These are phyloP conservation scores for Chrysodeixis includens DNA, from an alignment of 2,888 invertebrate genomes.

Conservation along the genomic window DNA sequence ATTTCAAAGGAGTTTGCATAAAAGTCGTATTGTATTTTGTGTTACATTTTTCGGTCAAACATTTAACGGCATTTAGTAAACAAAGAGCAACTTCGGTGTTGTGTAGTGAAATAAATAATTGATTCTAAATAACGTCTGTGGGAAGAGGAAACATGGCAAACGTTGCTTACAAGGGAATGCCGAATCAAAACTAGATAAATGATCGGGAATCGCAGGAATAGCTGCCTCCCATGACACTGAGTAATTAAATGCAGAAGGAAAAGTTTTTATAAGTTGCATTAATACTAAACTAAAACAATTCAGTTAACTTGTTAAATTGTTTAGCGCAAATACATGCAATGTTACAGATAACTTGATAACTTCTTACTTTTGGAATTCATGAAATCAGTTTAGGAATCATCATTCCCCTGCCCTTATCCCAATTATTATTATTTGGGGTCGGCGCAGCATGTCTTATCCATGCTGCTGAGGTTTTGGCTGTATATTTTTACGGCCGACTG, in stretches of 20 bases:
- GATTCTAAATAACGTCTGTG: slow-evolving; percentile 15
- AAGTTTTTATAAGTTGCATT: neutral
- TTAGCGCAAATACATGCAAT: too few relatives aligned
- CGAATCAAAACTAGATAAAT: slow-evolving; percentile 44
- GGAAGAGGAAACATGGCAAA: slow-evolving; percentile 32
- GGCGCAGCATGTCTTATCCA: too few relatives aligned
- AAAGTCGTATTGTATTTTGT: neutral
- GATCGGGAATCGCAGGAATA: slow-evolving; percentile 31
- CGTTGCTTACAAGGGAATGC: slow-evolving; percentile 38
- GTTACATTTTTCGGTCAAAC: neutral
- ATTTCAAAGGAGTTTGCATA: too few relatives aligned
- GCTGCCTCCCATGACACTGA: slow-evolving; percentile 1
- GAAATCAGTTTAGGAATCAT: too few relatives aligned
- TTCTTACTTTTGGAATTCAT: too few relatives aligned
- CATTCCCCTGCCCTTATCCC: too few relatives aligned
- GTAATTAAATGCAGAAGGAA: slow-evolving; percentile 22
- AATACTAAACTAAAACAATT: too few relatives aligned
- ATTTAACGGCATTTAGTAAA: neutral
- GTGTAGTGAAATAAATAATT: neutral
- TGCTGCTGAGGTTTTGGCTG: too few relatives aligned
- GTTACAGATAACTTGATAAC: too few relatives aligned
- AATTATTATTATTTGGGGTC: too few relatives aligned
- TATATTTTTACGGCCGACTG: too few relatives aligned
- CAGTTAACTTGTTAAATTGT: too few relatives aligned
- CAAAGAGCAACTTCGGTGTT: neutral